Evolutionary conservation across 2,797 vertebrate genomes (phyloP).

Genomic region (Thunnus albacares): DNA sequence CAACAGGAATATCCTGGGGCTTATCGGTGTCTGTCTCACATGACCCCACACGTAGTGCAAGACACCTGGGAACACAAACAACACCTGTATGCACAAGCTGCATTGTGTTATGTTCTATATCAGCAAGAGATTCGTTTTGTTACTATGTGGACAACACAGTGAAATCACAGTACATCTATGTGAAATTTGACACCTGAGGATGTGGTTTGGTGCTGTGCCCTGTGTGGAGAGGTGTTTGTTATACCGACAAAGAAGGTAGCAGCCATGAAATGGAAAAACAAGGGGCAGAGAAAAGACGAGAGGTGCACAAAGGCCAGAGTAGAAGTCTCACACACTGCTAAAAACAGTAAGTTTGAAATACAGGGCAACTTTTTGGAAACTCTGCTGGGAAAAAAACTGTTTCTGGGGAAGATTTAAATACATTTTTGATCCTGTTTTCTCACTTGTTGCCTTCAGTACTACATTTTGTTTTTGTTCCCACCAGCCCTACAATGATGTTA

Average conservation of each 20-base stretch:
- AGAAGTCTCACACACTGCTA: neutral
- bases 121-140: neutral
- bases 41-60: slow-evolving; percentile 7
- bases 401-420: neutral
- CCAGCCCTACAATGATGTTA: neutral
- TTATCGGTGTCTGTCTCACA: slow-evolving; percentile 22
- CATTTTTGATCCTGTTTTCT: neutral
- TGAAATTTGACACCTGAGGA: slow-evolving; percentile 19
- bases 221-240: slow-evolving; percentile 9
- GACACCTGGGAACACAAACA: slow-evolving; percentile 60
- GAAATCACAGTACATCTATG: neutral
- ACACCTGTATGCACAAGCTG: neutral
- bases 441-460: neutral
- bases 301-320: slow-evolving; percentile 7
- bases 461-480: neutral
- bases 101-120: neutral
- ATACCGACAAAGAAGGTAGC: slow-evolving; percentile 5
- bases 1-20: slow-evolving; percentile 1
- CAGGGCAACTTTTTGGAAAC: neutral
- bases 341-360: neutral
- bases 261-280: neutral
- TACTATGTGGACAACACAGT: neutral
- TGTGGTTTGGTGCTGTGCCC: slow-evolving; percentile 17
- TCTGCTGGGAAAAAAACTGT: neutral
- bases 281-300: neutral